Percentiles rank a stretch among this genome's conserved stretches.
Conservation (phyloP, 1,140 invertebrate genomes). For the Apis mellifera region Amel_HAv3.1 CM009934.2:9423501-9424000, state of each 20-base stretch:
- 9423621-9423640: neutral
- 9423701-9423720: no score
- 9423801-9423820: no score
- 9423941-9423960: neutral
- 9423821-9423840: no score
- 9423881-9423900: neutral
- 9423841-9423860: neutral
- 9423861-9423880: neutral
- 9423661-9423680: no score
- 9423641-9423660: neutral
- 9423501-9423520: conserved; percentile 8
- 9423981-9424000: neutral
- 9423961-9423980: neutral
- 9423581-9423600: neutral
- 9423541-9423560: neutral
- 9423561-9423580: conserved; percentile 6
- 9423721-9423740: no score
- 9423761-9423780: no score
- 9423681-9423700: no score
- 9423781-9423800: no score
- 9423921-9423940: neutral
- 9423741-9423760: no score
- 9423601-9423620: no score
- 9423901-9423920: neutral
- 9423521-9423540: conserved; percentile 13